Evolutionary conservation across 2,888 invertebrate genomes (phyloP), one percentile per base, ranked within the genome.

Genomic region (Quadriops clusia): DNA sequence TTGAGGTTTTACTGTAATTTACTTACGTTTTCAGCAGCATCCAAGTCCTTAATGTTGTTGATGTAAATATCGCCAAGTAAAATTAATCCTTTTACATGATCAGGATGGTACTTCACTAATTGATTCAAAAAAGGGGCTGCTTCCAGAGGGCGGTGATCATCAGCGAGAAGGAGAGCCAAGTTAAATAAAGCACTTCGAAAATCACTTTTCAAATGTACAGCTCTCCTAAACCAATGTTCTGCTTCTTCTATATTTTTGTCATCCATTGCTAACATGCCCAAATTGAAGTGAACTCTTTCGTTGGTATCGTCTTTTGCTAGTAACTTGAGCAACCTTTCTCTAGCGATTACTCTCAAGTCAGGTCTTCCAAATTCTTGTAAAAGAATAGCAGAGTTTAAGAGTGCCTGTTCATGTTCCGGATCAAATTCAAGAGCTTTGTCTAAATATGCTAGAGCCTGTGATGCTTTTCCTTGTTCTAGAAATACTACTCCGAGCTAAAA

Each of bases 221-320:
- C 90, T 34, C 82, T 77, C 30, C 86, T 74, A 61, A 93, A 93
- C 80, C 87, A 90, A 32, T 80, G 74, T 58, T 93, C 91, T 0
- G 94, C 93, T 47, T 82, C 81, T 17, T 76, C 77, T 22, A 80
- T 84, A 53, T 91, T 84, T 23, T 82, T 77, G 50, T 90, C 89
- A 58, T 95, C 94, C 91, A 93, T 94, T 22, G 91, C 84, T 23
- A 95, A 64, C 94, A 95, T 94, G 41, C 91, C 94, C 17, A 36
- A 28, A 20, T 94, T 93, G 61, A 95, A 95, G 60, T 86, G 87
- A 4, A 93, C 83, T 37, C 91, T 73, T 55, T 93, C 90, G 57
- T 94, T 93, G 35, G 76, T 77, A 1, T 74, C 67, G 44, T 75
- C 74, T 54, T 81, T 80, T 45, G 79, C 72, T 25, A 90, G 64